A percentile compares a stretch with the other conserved stretches of the same genome.
Evolutionary conservation across 2,888 invertebrate genomes (phyloP).

Genomic region (Augochlorella aurata): DNA sequence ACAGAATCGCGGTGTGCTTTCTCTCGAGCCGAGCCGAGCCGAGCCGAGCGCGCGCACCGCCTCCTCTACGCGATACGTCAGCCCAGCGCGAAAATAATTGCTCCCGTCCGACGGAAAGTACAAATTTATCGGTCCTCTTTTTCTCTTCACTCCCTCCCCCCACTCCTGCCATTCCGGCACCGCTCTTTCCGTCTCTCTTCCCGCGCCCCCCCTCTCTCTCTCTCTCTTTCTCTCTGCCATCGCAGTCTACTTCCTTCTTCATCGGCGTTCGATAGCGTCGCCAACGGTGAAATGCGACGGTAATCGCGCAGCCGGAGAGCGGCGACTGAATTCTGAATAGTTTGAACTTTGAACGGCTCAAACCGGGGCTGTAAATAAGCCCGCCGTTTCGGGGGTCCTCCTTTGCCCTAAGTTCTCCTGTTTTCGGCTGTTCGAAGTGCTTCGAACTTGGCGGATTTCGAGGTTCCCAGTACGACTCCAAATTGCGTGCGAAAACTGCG

Average conservation of each 20-base stretch:
- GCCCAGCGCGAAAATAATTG: slow-evolving; percentile 42
- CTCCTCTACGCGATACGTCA: slow-evolving; percentile 33
- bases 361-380: neutral
- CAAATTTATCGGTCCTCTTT: slow-evolving; percentile 13
- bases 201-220: neutral
- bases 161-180: neutral
- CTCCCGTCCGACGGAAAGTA: slow-evolving; percentile 14
- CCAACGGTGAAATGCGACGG: neutral
- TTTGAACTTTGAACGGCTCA: neutral
- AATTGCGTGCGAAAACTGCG: neutral
- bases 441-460: neutral
- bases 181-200: neutral
- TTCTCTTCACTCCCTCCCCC: neutral
- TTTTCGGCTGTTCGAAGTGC: neutral
- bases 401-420: no score
- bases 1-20: slow-evolving; percentile 33
- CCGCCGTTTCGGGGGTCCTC: no score
- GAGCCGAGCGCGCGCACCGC: slow-evolving; percentile 5
- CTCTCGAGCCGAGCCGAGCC: slow-evolving; percentile 19
- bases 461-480: neutral
- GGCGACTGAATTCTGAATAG: neutral
- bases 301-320: neutral
- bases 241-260: neutral
- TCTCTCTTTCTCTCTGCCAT: neutral
- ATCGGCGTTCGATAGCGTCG: slow-evolving; percentile 8